Percentiles rank a stretch among this genome's conserved stretches.
Evolutionary conservation across 2,888 invertebrate genomes (phyloP).

Genomic region (Diadegma fenestrale): DNA sequence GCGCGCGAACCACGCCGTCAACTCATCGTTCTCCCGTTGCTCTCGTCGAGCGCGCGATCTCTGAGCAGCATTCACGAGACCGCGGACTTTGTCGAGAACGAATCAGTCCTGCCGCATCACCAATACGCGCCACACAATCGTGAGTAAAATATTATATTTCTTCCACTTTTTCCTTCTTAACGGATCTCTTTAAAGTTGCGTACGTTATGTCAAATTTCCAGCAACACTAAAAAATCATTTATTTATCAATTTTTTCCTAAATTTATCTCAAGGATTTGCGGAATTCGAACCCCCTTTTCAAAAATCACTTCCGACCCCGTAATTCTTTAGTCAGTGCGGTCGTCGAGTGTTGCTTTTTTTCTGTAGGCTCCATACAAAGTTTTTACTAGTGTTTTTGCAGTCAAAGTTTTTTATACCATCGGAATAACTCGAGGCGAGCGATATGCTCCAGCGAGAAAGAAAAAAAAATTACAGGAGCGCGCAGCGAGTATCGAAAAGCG

Average conservation of each 20-base stretch:
- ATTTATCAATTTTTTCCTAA: background rate
- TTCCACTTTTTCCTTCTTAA: background rate
- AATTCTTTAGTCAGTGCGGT: background rate
- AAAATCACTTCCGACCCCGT: background rate
- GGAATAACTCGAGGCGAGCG: background rate
- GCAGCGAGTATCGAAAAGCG: no score
- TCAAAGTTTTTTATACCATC: background rate
- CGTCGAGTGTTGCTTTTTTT: background rate
- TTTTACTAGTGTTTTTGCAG: background rate
- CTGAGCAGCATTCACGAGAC: constrained; percentile 75
- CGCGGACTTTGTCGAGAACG: constrained; percentile 79
- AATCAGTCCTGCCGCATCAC: constrained; percentile 83
- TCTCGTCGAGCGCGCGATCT: constrained; percentile 62
- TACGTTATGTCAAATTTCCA: background rate
- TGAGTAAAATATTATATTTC: constrained; percentile 79
- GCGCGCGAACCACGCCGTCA: constrained; percentile 56
- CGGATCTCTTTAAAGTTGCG: background rate
- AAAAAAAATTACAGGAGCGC: background rate
- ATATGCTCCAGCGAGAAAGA: background rate
- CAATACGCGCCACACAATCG: constrained; percentile 83
- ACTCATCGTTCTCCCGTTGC: constrained; percentile 29
- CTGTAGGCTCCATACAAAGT: background rate
- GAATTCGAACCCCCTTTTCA: background rate
- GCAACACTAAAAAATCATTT: background rate
- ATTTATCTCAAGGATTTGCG: background rate